phyloP scores from a whole-genome alignment of 37 sponge, comb jelly and placozoan species.

The Hormiphora californensis region DNA sequence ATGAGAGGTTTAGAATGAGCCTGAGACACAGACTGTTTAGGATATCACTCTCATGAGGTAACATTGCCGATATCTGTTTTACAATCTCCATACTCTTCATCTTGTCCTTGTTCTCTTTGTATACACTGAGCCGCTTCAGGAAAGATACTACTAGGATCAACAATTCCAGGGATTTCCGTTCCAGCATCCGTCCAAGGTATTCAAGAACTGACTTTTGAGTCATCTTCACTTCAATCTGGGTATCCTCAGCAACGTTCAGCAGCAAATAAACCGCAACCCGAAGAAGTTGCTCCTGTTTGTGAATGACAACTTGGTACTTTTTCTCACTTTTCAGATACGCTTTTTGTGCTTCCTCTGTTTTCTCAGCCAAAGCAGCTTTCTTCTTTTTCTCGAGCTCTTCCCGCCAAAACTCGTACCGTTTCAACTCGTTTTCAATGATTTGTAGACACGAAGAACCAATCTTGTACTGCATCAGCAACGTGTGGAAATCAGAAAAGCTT shows the following conservation, averaged over 20 bases:
- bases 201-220: slow-evolving; percentile 65
- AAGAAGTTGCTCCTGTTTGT: slow-evolving; percentile 87
- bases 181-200: slow-evolving; percentile 65
- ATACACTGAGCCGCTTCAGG: slow-evolving; percentile 87
- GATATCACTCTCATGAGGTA: slow-evolving; percentile 77
- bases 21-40: slow-evolving; percentile 72
- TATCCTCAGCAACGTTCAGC: slow-evolving; percentile 81
- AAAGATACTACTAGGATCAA: slow-evolving; percentile 84
- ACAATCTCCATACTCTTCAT: slow-evolving; percentile 70
- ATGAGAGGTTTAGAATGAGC: slow-evolving; percentile 85
- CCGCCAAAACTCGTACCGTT: slow-evolving; percentile 60
- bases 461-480: slow-evolving; percentile 70
- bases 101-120: slow-evolving; percentile 74
- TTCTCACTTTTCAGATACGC: slow-evolving; percentile 77
- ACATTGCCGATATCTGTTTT: slow-evolving; percentile 61
- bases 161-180: slow-evolving; percentile 73
- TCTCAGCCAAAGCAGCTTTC: slow-evolving; percentile 58
- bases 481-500: slow-evolving; percentile 85
- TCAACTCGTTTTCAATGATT: slow-evolving; percentile 79
- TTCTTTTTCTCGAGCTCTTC: slow-evolving; percentile 69
- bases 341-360: slow-evolving; percentile 56
- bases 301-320: slow-evolving; percentile 64
- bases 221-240: slow-evolving; percentile 88
- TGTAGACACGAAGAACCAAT: slow-evolving; percentile 81
- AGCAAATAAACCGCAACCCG: slow-evolving; percentile 80